Percentiles rank a stretch among this genome's conserved stretches.
phyloP scores from a whole-genome alignment of 2,797 vertebrate genomes.

The Mareca penelope region DNA sequence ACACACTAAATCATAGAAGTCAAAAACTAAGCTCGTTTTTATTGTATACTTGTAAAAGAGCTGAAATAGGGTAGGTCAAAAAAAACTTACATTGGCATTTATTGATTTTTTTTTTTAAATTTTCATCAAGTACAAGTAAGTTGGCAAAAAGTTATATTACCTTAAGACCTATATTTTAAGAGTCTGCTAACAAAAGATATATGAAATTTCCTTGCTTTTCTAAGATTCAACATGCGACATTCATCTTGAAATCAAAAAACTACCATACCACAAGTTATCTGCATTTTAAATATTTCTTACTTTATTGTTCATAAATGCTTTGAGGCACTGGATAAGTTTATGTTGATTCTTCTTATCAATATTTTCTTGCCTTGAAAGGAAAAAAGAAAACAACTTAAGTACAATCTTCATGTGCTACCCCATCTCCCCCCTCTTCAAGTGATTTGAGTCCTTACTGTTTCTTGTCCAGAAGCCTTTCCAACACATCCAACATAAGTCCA shows the following conservation, averaged over 20 bases:
- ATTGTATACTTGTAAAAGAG: background rate
- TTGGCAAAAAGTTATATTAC: background rate
- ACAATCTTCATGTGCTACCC: background rate
- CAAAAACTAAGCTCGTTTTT: background rate
- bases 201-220: background rate
- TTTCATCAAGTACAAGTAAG: background rate
- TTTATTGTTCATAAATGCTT: conserved; percentile 99
- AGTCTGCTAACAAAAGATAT: background rate
- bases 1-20: background rate
- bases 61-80: background rate
- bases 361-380: conserved; percentile 87
- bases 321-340: conserved; percentile 98
- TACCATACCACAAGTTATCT: rapidly evolving
- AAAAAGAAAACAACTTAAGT: background rate
- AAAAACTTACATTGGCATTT: background rate
- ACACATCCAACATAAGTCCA: conserved; percentile 90
- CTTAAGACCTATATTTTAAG: background rate
- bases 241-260: background rate
- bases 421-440: background rate
- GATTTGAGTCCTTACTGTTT: conserved; percentile 87
- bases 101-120: background rate
- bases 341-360: conserved; percentile 98
- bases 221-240: background rate
- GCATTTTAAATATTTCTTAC: conserved; percentile 76
- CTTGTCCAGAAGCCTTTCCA: conserved; percentile 96